A percentile compares a stretch with the other conserved stretches of the same genome.
phyloP scores from a whole-genome alignment of 30 jellyfish, hydroid and myxozoan species.

The Hydractinia symbiolongicarpus region DNA sequence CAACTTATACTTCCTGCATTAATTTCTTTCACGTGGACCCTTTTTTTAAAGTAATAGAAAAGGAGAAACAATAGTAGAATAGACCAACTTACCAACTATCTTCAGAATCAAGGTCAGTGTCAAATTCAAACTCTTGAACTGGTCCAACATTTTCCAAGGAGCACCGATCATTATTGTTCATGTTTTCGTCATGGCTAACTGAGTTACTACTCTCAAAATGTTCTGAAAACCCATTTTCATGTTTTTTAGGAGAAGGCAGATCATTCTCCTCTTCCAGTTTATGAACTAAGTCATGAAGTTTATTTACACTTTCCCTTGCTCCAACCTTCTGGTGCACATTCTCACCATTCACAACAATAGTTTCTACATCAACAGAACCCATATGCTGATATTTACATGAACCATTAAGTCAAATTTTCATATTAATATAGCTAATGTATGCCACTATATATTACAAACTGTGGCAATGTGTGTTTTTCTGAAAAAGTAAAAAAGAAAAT shows the following conservation, averaged over 20 bases:
- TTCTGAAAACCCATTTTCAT: background rate
- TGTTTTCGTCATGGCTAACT: background rate
- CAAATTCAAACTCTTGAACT: constrained; percentile 7
- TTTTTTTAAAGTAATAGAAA: too few species aligned
- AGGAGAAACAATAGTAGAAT: too few species aligned
- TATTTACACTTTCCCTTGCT: constrained; percentile 16
- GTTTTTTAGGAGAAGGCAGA: constrained; percentile 36
- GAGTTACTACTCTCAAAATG: background rate
- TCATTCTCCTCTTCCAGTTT: constrained; percentile 51
- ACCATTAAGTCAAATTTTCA: too few species aligned
- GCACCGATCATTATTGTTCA: background rate
- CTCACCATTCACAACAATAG: background rate
- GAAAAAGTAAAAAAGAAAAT: too few species aligned
- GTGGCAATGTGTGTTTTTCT: too few species aligned
- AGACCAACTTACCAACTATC: constrained; percentile 26
- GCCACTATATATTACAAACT: too few species aligned
- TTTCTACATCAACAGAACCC: constrained; percentile 8
- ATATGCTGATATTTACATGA: background rate
- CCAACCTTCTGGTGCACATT: constrained; percentile 9
- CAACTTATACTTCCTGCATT: too few species aligned
- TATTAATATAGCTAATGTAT: too few species aligned
- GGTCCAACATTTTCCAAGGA: constrained; percentile 30
- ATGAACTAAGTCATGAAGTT: constrained; percentile 49
- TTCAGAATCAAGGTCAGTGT: constrained; percentile 18
- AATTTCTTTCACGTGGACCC: too few species aligned